These are phyloP conservation scores for Galaxias olidus DNA, from an alignment of 2,797 vertebrate species.

Conservation along the genomic window DNA sequence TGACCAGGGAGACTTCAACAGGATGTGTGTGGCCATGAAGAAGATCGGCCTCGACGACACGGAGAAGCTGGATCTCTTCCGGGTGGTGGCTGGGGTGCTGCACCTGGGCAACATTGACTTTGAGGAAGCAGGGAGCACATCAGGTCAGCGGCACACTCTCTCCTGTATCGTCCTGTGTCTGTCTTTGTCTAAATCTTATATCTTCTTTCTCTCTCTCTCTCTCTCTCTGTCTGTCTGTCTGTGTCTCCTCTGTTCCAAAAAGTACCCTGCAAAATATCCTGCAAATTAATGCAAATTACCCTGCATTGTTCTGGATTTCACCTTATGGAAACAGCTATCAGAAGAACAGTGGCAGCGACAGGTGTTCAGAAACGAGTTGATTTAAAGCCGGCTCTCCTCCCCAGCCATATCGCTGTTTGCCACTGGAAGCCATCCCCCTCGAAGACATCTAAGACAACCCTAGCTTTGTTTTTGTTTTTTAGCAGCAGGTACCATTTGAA, in stretches of 20 bases:
- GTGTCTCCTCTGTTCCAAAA: not conserved
- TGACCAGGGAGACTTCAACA: constrained; percentile 90
- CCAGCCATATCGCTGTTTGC: not conserved
- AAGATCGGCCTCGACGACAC: constrained; percentile 92
- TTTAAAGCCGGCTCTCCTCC: no score
- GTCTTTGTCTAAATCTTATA: not conserved
- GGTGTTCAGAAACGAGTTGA: no score
- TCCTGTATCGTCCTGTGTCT: not conserved
- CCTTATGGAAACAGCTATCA: no score
- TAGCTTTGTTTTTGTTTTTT: not conserved
- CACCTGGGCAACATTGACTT: constrained; percentile 97
- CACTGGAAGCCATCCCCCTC: constrained; percentile 12
- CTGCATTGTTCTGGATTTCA: no score
- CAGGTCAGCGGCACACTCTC: constrained; percentile 75
- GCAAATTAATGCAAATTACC: not conserved
- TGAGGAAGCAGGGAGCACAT: constrained; percentile 94
- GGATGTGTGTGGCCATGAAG: constrained; percentile 96
- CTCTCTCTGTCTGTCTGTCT: constrained; percentile 4
- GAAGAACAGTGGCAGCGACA: no score
- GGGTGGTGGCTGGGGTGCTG: constrained; percentile 94
- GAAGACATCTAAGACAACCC: not conserved
- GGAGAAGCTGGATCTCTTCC: constrained; percentile 94
- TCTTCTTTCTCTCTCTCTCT: not conserved
- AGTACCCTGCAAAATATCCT: not conserved
- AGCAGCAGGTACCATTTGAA: constrained; percentile 20